Base-by-base conservation (phyloP, 2,888 invertebrate genomes). In the Dicycla oo region DNA sequence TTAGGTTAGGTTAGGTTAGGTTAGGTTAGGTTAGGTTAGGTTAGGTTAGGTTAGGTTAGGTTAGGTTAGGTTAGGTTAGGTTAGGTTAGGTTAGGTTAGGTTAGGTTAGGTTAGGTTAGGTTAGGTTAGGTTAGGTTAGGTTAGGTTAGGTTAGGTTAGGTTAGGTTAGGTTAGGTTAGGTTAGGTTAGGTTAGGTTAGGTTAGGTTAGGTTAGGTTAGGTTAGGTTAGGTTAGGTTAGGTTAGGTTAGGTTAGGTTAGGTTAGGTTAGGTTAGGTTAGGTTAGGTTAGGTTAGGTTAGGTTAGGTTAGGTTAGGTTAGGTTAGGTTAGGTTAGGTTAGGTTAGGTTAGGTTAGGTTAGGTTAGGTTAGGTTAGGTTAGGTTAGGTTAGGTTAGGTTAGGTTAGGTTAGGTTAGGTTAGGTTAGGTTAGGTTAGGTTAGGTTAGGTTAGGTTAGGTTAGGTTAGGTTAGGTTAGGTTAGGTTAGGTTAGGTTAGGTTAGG, bases 201-300 rank as follows among this genome's bases (percentile, higher is more conserved):
- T 74, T 74, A 74, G 74, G 74, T 74, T 74, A 74, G 74, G 74
- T 69, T 74, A 69, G 69, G 74, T 69, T 74, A 69, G 69, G 74
- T 69, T 69, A 66, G 69, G 74, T 68, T 73, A 69, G 23, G 51
- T 60, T 65, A 72, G 72, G 72, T 72, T 72, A 72, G 72, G 72
- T 72, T 72, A 72, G 72, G 72, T 72, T 72, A 72, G 72, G 72
- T 72, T 72, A 72, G 72, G 72, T 72, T 72, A 72, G 72, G 72
- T 72, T 72, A 67, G 67, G 72, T 72, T 72, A 72, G 72, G 72
- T 72, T 72, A 72, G 72, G 72, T 72, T 72, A 72, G 58, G 43
- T 43, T 58, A 58, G 58, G 58, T 58, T 58, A 20, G 38, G 26
- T 26, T 34, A 57, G 26, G 26, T 51, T 51, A n/a, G 23, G n/a